Base-by-base conservation (phyloP, 2,888 invertebrate genomes). In the Thera britannica region DNA sequence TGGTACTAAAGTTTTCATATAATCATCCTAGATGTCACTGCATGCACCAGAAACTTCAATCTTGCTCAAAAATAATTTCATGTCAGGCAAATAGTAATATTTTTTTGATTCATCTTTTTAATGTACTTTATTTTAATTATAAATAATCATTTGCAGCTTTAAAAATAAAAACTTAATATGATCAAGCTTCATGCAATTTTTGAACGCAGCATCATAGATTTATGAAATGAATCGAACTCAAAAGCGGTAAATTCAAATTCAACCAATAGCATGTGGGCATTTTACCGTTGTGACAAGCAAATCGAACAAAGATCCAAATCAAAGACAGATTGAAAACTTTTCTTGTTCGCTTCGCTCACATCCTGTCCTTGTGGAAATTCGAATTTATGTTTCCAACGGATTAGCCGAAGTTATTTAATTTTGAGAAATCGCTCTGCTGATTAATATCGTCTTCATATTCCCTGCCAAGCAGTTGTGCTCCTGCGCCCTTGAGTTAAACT, bases 341-440 rank as follows among this genome's bases (percentile, higher is more conserved):
- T 38, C 6, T 80, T 78, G 77, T 59, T 76, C 67, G 72, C 51
- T 77, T 78, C 79, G 75, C 78, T 85, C 80, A 82, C 75, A 82
- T 86, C 83, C 83, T 86, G 82, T 81, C 73, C 79, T 82, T 77
- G 75, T 74, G 86, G 84, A 78, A 82, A 83, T 85, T 86, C 81
- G 75, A 83, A 86, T 83, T 79, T 86, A 90, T 88, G 90, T 87
- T 81, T 85, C 71, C 80, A 90, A 90, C 90, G 87, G 84, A 75
- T 64, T 60, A 73, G 73, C 70, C 60, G 74, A 80, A 76, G 77
- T 77, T 80, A 84, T 84, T 76, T 79, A 78, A 77, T 75, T 77
- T 77, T 73, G 77, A 74, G 69, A 68, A 72, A 74, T 62, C 52
- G 62, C 71, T 64, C 73, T 75, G 67, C 66, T 75, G 79, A 83